Conservation (phyloP, 2,797 vertebrate species). For the Lacerta viridis region DNA sequence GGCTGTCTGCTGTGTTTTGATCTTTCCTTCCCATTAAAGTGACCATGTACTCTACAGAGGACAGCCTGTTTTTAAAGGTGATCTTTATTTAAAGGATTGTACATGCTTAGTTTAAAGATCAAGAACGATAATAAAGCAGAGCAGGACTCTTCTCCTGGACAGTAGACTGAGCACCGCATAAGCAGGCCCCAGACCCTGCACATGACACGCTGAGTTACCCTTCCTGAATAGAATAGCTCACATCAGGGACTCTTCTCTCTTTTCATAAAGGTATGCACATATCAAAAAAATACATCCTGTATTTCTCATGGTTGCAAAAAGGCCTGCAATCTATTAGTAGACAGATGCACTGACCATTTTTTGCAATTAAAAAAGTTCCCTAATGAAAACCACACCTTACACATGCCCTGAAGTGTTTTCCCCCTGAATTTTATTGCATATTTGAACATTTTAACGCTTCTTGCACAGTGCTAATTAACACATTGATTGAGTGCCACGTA, state of each 20-base stretch:
- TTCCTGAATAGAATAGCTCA: neutral
- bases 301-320: neutral
- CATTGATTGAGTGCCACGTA: neutral
- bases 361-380: neutral
- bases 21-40: neutral
- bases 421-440: constrained; percentile 37
- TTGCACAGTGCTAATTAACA: constrained; percentile 24
- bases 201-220: neutral
- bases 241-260: too few species aligned
- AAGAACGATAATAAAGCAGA: neutral
- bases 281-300: neutral
- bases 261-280: neutral
- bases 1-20: neutral
- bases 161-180: neutral
- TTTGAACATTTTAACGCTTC: constrained; percentile 16
- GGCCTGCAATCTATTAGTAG: neutral
- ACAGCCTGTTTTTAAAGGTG: neutral
- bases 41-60: neutral
- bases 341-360: neutral
- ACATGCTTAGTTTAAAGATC: neutral
- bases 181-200: too few species aligned
- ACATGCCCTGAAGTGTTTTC: constrained; percentile 50
- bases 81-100: neutral
- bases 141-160: neutral
- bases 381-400: constrained; percentile 45